Base-by-base conservation (phyloP, 1,140 invertebrate species). In the Himalopsyche phryganea region DNA sequence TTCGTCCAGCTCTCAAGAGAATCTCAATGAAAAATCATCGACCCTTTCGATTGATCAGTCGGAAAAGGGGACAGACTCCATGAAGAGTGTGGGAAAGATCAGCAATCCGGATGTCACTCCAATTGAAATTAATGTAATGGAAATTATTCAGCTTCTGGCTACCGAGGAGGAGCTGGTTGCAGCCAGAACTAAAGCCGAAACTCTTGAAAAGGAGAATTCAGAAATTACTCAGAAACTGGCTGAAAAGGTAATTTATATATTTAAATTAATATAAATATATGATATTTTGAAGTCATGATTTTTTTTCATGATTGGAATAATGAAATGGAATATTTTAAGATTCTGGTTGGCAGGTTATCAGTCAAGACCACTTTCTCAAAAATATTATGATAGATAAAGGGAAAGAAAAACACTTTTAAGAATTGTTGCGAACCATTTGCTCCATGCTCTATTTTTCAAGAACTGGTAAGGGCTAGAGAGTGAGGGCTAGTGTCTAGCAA, bases 151-250 rank as follows among this genome's bases (percentile, higher is more conserved):
- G 65, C 79, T 94, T 68, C 75, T 97, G 42, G 92, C 94, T 6
- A 96, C 94, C 74, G 95, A 98, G 75, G 91, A 96, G 69, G 94
- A 98, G 73, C 75, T 97, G 15, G 86, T 92, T 1, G 89, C 88
- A 6, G 92, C 91, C 0, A 83, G 90, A 63, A 88, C 84, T 36
- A 93, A 93, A 68, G 89, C 94, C 0, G 88, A 94, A 49, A 91
- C 92, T 68, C 67, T 96, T 48, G 92, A 95, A 70, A 88, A 87
- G 64, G 92, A 95, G 69, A 95, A 94, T 70, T 85, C 85, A 1
- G 92, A 96, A 55, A 82, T 97, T 67, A 85, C 89, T 15, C 87
- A 86, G 7, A 87, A 88, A 68, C 73, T 97, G 19, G 87, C 91
- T 1, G 94, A 94, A 67, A 96, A 95, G 73, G 76, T 78, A 69